Evolutionary conservation across 1,140 invertebrate species (phyloP), one percentile per base, ranked within the genome.

Genomic region (Drosophila setifemur): DNA sequence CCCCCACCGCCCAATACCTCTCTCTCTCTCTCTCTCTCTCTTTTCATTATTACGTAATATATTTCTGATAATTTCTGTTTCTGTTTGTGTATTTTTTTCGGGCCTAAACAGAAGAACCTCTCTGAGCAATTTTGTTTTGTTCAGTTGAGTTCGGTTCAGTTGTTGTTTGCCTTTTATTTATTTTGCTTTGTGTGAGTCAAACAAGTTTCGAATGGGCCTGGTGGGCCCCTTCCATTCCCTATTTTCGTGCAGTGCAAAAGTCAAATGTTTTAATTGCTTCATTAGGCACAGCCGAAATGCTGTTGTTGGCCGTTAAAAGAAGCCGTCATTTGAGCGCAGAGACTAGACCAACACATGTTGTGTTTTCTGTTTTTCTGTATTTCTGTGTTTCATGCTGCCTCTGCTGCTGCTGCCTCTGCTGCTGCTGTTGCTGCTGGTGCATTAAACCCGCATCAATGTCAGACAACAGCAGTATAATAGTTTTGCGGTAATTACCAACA

Each of bases 371-470:
- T 35, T 47, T 48, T 49, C 19, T n/a, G 61, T 28, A n/a, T 31
- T 31, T 31, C 9, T 11, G n/a, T 31, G 33, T 43, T 68, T 53
- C 47, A 43, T 44, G 71, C 29, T 29, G 39, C 50, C 64, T 54
- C 47, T 66, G 37, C 43, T 49, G 50, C 47, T 40, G 71, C 29
- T 29, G 39, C 50, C 64, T 54, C 47, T 66, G 37, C 43, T 49
- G 50, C 47, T 40, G 21, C 31, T 42, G 37, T 28, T 28, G 33
- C 29, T 31, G 14, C 25, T 43, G 72, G 73, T 82, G 77, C 78
- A 82, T 73, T 82, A 76, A 82, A 82, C 78, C 73, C 73, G 77
- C 73, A 82, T 76, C 77, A 82, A 82, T 81, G 76, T 72, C 72
- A 81, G 67, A 49, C 68, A 54, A 47, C 61, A 53, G 28, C 45